These are phyloP conservation scores for Paraplagusia blochii DNA, from an alignment of 2,113 vertebrate species.

Conservation along the genomic window DNA sequence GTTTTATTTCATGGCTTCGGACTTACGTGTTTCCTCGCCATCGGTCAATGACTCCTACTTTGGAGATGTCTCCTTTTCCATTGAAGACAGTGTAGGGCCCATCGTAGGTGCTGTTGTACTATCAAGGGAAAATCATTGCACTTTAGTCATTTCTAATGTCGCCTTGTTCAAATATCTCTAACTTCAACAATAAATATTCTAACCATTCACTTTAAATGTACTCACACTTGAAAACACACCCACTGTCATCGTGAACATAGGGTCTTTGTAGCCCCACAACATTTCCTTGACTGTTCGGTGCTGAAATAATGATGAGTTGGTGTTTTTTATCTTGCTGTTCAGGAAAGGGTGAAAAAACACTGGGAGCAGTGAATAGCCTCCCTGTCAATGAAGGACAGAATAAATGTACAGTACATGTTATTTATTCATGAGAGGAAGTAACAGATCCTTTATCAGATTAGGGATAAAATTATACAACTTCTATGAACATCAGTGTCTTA, in stretches of 20 bases:
- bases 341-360: conserved; percentile 1
- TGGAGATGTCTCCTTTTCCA: conserved; percentile 80
- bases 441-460: too few relatives aligned
- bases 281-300: conserved; percentile 82
- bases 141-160: not conserved
- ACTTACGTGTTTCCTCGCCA: conserved; percentile 82
- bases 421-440: too few relatives aligned
- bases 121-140: not conserved
- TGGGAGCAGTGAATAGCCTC: conserved; percentile 64
- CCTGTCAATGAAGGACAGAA: conserved; percentile 73
- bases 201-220: too few relatives aligned
- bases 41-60: conserved; percentile 81
- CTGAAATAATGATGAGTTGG: conserved; percentile 81
- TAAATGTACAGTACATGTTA: too few relatives aligned
- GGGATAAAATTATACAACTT: too few relatives aligned
- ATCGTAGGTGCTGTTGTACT: conserved; percentile 89
- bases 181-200: not conserved
- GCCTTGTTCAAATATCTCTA: not conserved
- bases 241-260: conserved; percentile 60
- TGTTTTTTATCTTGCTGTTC: conserved; percentile 66
- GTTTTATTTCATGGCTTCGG: too few relatives aligned
- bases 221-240: conserved; percentile 85
- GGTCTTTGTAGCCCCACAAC: conserved; percentile 89
- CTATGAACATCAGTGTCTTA: too few relatives aligned
- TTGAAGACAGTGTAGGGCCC: conserved; percentile 83